Evolutionary conservation across 2,888 invertebrate genomes (phyloP).

Genomic region (Erannis defoliaria): DNA sequence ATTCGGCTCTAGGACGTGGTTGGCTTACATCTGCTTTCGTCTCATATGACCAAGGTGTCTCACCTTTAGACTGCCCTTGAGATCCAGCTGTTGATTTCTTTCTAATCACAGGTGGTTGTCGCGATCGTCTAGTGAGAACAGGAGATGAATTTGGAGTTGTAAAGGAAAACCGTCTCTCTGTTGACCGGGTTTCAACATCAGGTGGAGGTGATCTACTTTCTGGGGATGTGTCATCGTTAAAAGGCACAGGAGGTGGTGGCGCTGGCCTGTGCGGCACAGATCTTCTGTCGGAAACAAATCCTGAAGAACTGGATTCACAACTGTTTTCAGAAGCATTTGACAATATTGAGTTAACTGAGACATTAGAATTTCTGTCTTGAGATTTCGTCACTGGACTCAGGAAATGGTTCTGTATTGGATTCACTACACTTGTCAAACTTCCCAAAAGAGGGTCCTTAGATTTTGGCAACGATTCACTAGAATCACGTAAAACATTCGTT

Average conservation of each 20-base stretch:
- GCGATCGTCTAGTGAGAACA: slow-evolving; percentile 67
- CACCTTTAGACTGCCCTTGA: slow-evolving; percentile 64
- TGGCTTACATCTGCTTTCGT: slow-evolving; percentile 13
- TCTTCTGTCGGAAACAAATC: slow-evolving; percentile 80
- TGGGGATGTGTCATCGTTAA: slow-evolving; percentile 66
- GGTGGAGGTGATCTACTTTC: slow-evolving; percentile 67
- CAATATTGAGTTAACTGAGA: slow-evolving; percentile 82
- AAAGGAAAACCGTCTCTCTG: slow-evolving; percentile 70
- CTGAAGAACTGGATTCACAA: slow-evolving; percentile 82
- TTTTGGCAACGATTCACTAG: slow-evolving; percentile 73
- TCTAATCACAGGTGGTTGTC: slow-evolving; percentile 80
- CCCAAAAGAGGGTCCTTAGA: slow-evolving; percentile 68
- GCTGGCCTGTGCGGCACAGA: slow-evolving; percentile 78
- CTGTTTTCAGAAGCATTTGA: slow-evolving; percentile 81
- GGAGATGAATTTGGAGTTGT: slow-evolving; percentile 75
- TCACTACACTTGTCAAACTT: slow-evolving; percentile 76
- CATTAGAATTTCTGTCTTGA: slow-evolving; percentile 79
- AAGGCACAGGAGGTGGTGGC: slow-evolving; percentile 78
- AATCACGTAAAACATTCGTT: slow-evolving; percentile 65
- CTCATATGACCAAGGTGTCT: slow-evolving; percentile 80
- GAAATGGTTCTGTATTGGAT: slow-evolving; percentile 74
- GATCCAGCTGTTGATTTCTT: slow-evolving; percentile 72
- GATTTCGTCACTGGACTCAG: slow-evolving; percentile 72
- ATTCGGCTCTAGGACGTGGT: slow-evolving; percentile 26
- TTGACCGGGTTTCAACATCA: slow-evolving; percentile 54